Evolutionary conservation across 2,113 vertebrate genomes (phyloP).

Genomic region (Tamias sibiricus): DNA sequence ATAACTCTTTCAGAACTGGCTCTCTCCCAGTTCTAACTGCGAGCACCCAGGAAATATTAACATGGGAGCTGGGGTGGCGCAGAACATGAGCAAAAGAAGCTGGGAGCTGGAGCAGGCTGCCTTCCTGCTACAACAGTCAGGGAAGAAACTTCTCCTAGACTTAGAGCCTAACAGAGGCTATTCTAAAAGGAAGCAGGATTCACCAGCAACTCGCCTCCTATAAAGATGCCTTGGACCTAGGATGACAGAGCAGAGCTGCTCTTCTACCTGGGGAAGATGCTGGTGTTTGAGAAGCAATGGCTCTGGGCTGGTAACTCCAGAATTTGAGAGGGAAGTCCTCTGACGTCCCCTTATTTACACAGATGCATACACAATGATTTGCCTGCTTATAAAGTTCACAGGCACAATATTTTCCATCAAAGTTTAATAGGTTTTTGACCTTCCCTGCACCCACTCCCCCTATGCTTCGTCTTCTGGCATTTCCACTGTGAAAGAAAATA

Average conservation of each 20-base stretch:
- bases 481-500: neutral
- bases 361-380: neutral
- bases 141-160: neutral
- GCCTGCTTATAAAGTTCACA: neutral
- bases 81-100: neutral
- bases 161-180: neutral
- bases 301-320: neutral
- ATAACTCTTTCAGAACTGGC: neutral
- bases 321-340: neutral
- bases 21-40: neutral
- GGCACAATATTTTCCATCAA: neutral
- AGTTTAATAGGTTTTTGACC: neutral
- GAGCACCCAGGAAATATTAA: neutral
- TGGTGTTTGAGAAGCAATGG: neutral
- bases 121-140: neutral
- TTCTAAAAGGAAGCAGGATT: neutral
- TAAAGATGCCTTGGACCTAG: neutral
- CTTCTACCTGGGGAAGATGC: neutral
- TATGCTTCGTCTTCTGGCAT: neutral
- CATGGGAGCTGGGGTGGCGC: neutral
- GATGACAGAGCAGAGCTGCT: neutral
- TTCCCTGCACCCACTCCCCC: fast-evolving
- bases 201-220: no score
- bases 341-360: neutral
- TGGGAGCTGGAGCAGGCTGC: neutral